Evolutionary conservation across 2,888 invertebrate species (phyloP).

Genomic region (Parthenolecanium corni): DNA sequence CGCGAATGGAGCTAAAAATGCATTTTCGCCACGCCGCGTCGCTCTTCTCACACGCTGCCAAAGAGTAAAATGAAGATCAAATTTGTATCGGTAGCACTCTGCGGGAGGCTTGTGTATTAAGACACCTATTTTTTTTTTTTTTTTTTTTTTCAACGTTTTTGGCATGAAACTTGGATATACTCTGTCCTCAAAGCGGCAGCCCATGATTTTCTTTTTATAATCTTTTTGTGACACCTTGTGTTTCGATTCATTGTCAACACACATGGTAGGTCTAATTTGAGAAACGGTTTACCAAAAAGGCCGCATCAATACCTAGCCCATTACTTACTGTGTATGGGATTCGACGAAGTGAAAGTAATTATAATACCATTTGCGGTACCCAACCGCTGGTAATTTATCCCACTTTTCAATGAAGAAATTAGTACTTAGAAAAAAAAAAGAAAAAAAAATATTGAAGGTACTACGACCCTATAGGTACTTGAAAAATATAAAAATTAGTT

Average conservation of each 20-base stretch:
- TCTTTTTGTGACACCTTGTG: slow-evolving; percentile 11
- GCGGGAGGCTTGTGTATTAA: slow-evolving; percentile 9
- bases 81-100: slow-evolving; percentile 15
- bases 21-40: not conserved
- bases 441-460: no score
- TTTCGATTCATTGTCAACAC: not conserved
- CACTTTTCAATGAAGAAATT: no score
- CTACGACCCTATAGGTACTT: no score
- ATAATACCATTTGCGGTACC: no score
- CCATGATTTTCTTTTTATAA: not conserved
- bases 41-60: not conserved
- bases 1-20: no score
- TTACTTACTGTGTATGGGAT: not conserved
- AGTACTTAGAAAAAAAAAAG: no score
- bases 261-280: slow-evolving; percentile 8
- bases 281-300: not conserved
- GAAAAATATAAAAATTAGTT: no score
- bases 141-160: not conserved
- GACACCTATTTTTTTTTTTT: no score
- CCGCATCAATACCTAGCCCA: not conserved
- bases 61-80: slow-evolving; percentile 10
- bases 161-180: no score
- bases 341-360: no score
- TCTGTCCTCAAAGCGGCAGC: not conserved
- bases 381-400: no score